Evolutionary conservation across 2,797 vertebrate genomes (phyloP).

Genomic region (Glossophaga mutica): DNA sequence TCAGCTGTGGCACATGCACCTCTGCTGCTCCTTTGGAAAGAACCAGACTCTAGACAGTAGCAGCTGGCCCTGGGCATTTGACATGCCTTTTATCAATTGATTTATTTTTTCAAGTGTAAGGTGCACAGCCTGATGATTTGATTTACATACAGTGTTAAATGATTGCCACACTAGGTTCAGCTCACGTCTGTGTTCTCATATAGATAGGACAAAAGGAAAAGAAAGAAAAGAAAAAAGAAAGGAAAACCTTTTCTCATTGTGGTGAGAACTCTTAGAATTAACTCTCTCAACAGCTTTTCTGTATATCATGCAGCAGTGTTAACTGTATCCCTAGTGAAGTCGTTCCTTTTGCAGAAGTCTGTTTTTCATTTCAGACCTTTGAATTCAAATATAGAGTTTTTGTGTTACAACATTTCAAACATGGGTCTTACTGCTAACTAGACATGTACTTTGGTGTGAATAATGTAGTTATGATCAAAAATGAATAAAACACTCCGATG

Average conservation of each 20-base stretch:
- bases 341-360: not conserved
- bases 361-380: conserved; percentile 64
- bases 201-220: not conserved
- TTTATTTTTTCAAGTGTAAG: not conserved
- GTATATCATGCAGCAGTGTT: not conserved
- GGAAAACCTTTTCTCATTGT: not conserved
- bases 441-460: not conserved
- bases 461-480: not conserved
- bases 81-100: conserved; percentile 26
- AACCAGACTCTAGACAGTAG: conserved; percentile 26
- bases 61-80: conserved; percentile 40
- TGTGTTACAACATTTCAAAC: conserved; percentile 32
- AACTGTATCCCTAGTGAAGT: not conserved
- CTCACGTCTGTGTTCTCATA: not conserved
- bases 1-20: not conserved
- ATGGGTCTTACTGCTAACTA: not conserved
- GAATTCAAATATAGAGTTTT: not conserved
- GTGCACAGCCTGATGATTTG: not conserved
- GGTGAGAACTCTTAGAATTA: not conserved
- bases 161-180: not conserved
- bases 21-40: not conserved
- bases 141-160: not conserved
- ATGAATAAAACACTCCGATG: not conserved
- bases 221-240: not conserved
- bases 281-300: not conserved